Base-by-base conservation (phyloP, 2,113 vertebrate genomes). In the Excalfactoria chinensis region DNA sequence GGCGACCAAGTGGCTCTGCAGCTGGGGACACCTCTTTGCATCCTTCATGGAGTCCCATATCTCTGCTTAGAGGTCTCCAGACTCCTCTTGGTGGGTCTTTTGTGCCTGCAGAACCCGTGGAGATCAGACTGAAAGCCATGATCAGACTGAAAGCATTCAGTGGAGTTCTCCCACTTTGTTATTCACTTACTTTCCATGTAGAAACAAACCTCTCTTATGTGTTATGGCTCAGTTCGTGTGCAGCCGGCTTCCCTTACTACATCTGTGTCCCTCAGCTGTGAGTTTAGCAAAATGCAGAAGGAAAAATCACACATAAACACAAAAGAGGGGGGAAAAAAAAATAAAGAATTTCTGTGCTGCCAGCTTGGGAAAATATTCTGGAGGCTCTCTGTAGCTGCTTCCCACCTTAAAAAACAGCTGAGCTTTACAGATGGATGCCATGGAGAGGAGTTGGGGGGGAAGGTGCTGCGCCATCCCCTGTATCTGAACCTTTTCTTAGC, bases 221-320 rank as follows among this genome's bases (percentile, higher is more conserved):
- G 1, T 18, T 73, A 28, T 9, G 13, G 46, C 32, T 49, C 21
- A 9, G 19, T 2, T 85, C 62, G 22, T 28, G 25, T 18, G 5
- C 41, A 9, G 8, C 25, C 34, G 64, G 11, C 19, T 55, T 87
- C 1, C 4, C 18, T 40, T 84, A 72, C 25, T 75, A 14, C 30
- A 41, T n/a, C 41, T 11, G 1, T 28, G 6, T 0, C 1, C n/a
- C 53, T 84, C 34, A 11, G 8, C 20, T 69, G 30, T 34, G n/a
- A 40, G 60, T 84, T 71, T 32, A 62, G 26, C 48, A 49, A 48
- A 2, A 7, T 49, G 51, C 20, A 56, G 62, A 80, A 81, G 37
- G n/a, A 2, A 6, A 30, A 37, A 68, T 56, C 9, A 13, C 13
- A 11, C 40, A 41, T 13, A 41, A 9, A 11, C 40, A 41, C 11